phyloP scores from a whole-genome alignment of 2,113 vertebrate genomes.

The Leptocoma aspasia region DNA sequence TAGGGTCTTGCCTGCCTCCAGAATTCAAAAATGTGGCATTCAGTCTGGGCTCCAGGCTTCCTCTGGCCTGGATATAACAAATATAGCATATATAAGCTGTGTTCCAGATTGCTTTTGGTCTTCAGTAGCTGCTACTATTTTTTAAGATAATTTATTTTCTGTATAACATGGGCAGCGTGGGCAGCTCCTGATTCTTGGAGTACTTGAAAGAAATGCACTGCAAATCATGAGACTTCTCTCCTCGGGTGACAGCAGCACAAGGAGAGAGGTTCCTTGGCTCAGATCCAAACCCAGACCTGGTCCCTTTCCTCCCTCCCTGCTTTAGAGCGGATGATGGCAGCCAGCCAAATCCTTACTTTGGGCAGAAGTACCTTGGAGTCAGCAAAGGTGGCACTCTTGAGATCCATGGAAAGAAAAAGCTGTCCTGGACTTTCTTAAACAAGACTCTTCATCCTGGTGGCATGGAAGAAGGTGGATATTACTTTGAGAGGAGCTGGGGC shows the following conservation, averaged over 20 bases:
- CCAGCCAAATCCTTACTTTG: slow-evolving; percentile 84
- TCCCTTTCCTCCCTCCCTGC: background rate
- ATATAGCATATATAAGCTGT: background rate
- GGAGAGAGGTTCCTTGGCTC: background rate
- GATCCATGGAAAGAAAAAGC: slow-evolving; percentile 85
- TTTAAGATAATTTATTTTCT: background rate
- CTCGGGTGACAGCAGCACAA: background rate
- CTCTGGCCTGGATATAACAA: background rate
- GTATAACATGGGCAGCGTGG: accelerated
- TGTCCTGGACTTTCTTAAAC: slow-evolving; percentile 94
- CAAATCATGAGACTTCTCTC: background rate
- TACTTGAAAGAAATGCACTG: background rate
- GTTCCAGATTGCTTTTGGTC: background rate
- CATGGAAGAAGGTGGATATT: slow-evolving; percentile 85
- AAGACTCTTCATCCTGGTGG: slow-evolving; percentile 86
- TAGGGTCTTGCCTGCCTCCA: background rate
- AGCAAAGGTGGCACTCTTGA: slow-evolving; percentile 85
- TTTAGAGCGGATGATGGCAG: slow-evolving; percentile 81
- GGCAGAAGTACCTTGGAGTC: slow-evolving; percentile 89
- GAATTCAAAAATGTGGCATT: background rate
- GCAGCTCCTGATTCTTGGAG: background rate
- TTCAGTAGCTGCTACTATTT: background rate
- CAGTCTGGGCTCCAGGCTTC: background rate
- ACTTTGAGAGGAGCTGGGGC: slow-evolving; percentile 92
- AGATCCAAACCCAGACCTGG: background rate